Conservation (phyloP, 2,797 vertebrate species). For the Dendrocincla tyrannina region DNA sequence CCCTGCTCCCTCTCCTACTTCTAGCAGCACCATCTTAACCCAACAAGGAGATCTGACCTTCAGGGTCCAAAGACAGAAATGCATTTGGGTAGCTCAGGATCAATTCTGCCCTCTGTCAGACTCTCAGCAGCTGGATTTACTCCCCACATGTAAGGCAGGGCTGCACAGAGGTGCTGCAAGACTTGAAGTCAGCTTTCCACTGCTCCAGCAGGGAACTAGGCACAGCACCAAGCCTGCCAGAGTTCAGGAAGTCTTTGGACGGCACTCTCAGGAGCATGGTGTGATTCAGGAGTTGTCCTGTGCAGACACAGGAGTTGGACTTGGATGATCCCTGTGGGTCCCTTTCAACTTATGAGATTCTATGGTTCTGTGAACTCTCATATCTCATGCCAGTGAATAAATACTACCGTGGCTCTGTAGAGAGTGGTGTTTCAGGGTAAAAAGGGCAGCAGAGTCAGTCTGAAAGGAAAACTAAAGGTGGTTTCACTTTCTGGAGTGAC, state of each 20-base stretch:
- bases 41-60: background rate
- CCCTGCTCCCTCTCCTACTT: background rate
- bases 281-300: background rate
- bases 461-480: background rate
- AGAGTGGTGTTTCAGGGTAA: background rate
- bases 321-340: background rate
- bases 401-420: background rate
- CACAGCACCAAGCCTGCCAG: background rate
- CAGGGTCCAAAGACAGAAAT: background rate
- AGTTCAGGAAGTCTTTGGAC: background rate
- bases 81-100: background rate
- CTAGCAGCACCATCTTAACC: background rate
- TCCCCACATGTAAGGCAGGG: background rate
- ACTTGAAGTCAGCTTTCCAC: background rate
- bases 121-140: background rate
- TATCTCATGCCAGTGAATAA: background rate
- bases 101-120: background rate
- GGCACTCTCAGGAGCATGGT: rapidly evolving
- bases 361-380: background rate
- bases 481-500: background rate
- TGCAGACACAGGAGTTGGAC: background rate
- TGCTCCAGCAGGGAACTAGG: background rate
- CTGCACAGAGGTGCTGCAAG: background rate
- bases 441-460: background rate
- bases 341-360: background rate